Conservation (phyloP, 1,140 invertebrate species). For the Drosophila kepulauana region DNA sequence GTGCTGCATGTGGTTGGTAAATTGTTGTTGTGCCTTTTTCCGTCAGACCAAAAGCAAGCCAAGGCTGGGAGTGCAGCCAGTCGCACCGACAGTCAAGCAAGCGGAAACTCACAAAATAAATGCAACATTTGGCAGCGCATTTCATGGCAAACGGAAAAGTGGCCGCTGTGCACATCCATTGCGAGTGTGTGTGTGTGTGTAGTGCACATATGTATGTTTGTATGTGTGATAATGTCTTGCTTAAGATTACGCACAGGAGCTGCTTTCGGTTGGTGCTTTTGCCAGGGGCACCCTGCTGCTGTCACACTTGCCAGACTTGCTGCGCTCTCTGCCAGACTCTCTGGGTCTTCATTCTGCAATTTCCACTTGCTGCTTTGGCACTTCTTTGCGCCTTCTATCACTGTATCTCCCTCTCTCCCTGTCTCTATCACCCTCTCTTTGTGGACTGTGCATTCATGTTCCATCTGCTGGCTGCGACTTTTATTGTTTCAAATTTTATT, state of each 20-base stretch:
- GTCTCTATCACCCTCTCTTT: slow-evolving; percentile 2
- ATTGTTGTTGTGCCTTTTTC: slow-evolving; percentile 48
- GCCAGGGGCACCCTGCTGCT: slow-evolving; percentile 57
- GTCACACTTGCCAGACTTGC: slow-evolving; percentile 48
- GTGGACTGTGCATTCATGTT: slow-evolving; percentile 24
- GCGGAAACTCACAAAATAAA: slow-evolving; percentile 79
- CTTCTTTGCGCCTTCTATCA: slow-evolving; percentile 29
- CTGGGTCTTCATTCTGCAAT: slow-evolving; percentile 63
- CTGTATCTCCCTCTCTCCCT: slow-evolving; percentile 10
- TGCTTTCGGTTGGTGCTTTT: background rate
- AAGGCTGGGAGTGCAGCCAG: slow-evolving; percentile 13
- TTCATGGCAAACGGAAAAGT: slow-evolving; percentile 74
- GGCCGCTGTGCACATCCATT: slow-evolving; percentile 45
- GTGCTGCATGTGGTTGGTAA: slow-evolving; percentile 23
- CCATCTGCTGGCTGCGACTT: slow-evolving; percentile 55
- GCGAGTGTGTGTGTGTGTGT: slow-evolving; percentile 22
- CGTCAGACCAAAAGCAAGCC: slow-evolving; percentile 11
- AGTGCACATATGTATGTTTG: slow-evolving; percentile 3
- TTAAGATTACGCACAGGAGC: slow-evolving; percentile 30
- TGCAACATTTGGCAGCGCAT: slow-evolving; percentile 80
- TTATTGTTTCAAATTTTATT: slow-evolving; percentile 83
- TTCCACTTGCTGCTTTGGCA: slow-evolving; percentile 67
- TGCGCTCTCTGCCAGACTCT: slow-evolving; percentile 26
- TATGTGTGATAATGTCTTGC: slow-evolving; percentile 50
- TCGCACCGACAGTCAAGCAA: slow-evolving; percentile 30